Percentiles rank a stretch among this genome's conserved stretches.
These are phyloP conservation scores for Augiades crinisus DNA, from an alignment of 2,888 invertebrate species.

Conservation along the genomic window DNA sequence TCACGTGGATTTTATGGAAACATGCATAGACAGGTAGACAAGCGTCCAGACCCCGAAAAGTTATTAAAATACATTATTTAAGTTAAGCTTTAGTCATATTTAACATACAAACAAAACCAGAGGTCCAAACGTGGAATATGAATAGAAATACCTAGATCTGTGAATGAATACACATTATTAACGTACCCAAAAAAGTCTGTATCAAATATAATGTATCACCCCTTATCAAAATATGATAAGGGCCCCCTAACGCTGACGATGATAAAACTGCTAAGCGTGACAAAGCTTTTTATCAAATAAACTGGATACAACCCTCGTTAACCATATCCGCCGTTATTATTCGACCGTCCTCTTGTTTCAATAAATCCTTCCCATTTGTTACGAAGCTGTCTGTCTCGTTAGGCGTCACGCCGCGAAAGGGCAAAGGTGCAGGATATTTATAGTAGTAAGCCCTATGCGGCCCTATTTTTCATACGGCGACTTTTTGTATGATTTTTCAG, in stretches of 20 bases:
- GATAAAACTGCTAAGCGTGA: neutral
- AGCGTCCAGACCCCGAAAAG: too few species aligned
- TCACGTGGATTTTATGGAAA: too few species aligned
- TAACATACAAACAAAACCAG: too few species aligned
- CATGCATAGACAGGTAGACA: too few species aligned
- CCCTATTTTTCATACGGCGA: slow-evolving; percentile 14
- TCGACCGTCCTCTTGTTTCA: slow-evolving; percentile 1
- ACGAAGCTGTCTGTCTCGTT: slow-evolving; percentile 13
- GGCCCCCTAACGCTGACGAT: neutral
- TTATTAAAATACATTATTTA: too few species aligned
- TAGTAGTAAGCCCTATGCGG: slow-evolving; percentile 10
- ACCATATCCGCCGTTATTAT: neutral
- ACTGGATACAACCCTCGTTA: neutral
- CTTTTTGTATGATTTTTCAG: slow-evolving; percentile 17
- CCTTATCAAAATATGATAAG: neutral
- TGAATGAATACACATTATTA: too few species aligned
- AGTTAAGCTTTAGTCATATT: too few species aligned
- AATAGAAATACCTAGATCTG: too few species aligned
- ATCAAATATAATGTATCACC: too few species aligned
- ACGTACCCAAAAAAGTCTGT: too few species aligned
- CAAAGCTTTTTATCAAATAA: neutral
- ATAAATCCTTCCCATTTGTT: slow-evolving; percentile 11
- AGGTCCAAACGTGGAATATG: too few species aligned
- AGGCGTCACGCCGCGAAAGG: neutral
- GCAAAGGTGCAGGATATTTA: slow-evolving; percentile 10